A percentile compares a stretch with the other conserved stretches of the same genome.
Conservation (phyloP, 2,888 invertebrate species). For the Thera obeliscata region DNA sequence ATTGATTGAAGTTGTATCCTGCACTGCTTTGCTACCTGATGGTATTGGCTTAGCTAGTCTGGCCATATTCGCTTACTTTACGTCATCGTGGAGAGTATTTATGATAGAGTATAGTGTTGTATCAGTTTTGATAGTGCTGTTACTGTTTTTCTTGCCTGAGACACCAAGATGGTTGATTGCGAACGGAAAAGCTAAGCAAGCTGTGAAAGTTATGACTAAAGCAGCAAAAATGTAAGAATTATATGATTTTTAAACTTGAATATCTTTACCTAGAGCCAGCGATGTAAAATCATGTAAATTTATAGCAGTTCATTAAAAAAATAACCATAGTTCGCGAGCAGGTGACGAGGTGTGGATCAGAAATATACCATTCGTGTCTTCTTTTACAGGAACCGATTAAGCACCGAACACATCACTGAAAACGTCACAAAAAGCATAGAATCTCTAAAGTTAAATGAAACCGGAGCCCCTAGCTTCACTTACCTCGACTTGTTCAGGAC, state of each 20-base stretch:
- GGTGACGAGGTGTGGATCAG: not conserved
- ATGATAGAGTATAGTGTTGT: slow-evolving; percentile 47
- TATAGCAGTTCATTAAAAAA: too few relatives aligned
- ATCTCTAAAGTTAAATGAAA: slow-evolving; percentile 46
- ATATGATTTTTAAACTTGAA: not conserved
- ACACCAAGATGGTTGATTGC: slow-evolving; percentile 67
- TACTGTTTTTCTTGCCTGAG: slow-evolving; percentile 58
- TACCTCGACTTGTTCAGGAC: slow-evolving; percentile 59
- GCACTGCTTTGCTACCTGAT: slow-evolving; percentile 51
- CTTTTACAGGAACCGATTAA: slow-evolving; percentile 56
- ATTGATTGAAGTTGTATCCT: slow-evolving; percentile 64
- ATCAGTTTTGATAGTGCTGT: slow-evolving; percentile 47
- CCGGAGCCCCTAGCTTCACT: slow-evolving; percentile 41
- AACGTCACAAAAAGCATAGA: slow-evolving; percentile 50
- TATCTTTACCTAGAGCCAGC: too few relatives aligned
- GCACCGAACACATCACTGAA: slow-evolving; percentile 49
- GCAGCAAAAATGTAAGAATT: slow-evolving; percentile 61
- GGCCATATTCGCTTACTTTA: slow-evolving; percentile 55
- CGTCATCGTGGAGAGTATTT: slow-evolving; percentile 56
- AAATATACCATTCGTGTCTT: not conserved
- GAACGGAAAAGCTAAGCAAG: slow-evolving; percentile 52
- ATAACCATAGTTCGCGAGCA: not conserved
- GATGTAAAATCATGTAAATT: too few relatives aligned
- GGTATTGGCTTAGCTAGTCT: slow-evolving; percentile 49
- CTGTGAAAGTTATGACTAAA: slow-evolving; percentile 51